Conservation (phyloP, 1,140 invertebrate species). For the Stratiolaelaps scimitus region DNA sequence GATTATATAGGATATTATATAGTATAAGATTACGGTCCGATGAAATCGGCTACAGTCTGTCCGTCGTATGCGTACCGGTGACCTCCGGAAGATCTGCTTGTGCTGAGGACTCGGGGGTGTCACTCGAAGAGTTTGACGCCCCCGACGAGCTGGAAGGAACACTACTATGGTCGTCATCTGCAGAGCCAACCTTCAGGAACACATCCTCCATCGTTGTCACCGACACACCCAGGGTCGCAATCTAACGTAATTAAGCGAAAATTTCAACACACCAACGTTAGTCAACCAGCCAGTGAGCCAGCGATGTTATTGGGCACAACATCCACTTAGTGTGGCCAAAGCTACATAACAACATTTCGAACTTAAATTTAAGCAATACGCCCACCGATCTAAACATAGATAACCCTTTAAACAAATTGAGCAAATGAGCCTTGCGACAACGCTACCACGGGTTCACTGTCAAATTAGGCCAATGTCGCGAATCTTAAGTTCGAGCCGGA, state of each 20-base stretch:
- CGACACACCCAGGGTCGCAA: neutral
- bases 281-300: conserved; percentile 39
- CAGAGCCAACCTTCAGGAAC: conserved; percentile 39
- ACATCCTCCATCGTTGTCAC: conserved; percentile 47
- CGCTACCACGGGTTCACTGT: too few species aligned
- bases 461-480: too few species aligned
- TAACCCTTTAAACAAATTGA: too few species aligned
- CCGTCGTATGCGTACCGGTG: neutral
- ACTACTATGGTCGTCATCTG: neutral
- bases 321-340: too few species aligned
- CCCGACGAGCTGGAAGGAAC: neutral
- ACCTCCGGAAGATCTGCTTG: neutral
- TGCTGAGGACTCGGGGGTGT: neutral
- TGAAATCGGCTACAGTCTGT: neutral
- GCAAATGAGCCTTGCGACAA: too few species aligned
- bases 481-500: too few species aligned
- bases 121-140: neutral
- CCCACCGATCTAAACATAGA: too few species aligned
- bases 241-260: conserved; percentile 37
- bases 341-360: too few species aligned
- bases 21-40: too few species aligned
- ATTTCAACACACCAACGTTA: conserved; percentile 40
- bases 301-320: too few species aligned
- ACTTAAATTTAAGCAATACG: too few species aligned
- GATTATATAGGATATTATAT: too few species aligned